Evolutionary conservation across 2,113 vertebrate genomes (phyloP).

Genomic region (Labeo catla): DNA sequence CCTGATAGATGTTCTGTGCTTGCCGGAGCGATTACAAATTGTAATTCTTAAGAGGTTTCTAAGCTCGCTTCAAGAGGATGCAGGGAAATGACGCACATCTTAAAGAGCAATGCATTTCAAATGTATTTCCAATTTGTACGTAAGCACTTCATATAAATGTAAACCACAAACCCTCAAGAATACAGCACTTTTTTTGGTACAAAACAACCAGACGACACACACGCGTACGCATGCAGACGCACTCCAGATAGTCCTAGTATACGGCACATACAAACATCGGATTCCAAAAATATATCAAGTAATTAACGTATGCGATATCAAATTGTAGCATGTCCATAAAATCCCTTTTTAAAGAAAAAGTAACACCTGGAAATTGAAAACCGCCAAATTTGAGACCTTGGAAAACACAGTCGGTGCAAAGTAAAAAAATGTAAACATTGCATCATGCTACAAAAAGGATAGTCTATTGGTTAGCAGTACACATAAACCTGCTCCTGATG

Average conservation of each 20-base stretch:
- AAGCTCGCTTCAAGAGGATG: background rate
- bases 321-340: constrained; percentile 53
- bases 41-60: constrained; percentile 6
- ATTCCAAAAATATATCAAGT: constrained; percentile 43
- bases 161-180: constrained; percentile 62
- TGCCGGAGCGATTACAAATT: background rate
- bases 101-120: constrained; percentile 67
- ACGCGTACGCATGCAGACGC: constrained; percentile 67
- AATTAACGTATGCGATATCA: constrained; percentile 51
- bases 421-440: constrained; percentile 62
- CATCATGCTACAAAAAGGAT: constrained; percentile 74
- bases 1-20: background rate
- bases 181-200: constrained; percentile 60
- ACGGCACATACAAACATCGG: constrained; percentile 48
- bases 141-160: constrained; percentile 73
- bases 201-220: constrained; percentile 66
- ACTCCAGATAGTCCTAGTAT: constrained; percentile 23
- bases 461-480: constrained; percentile 52
- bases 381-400: constrained; percentile 38
- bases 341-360: constrained; percentile 50
- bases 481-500: constrained; percentile 7
- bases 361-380: constrained; percentile 45
- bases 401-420: constrained; percentile 51
- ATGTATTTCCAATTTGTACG: constrained; percentile 72
- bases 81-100: background rate